phyloP scores from a whole-genome alignment of 2,797 vertebrate species.

The Cynodonichthys magdalenae region DNA sequence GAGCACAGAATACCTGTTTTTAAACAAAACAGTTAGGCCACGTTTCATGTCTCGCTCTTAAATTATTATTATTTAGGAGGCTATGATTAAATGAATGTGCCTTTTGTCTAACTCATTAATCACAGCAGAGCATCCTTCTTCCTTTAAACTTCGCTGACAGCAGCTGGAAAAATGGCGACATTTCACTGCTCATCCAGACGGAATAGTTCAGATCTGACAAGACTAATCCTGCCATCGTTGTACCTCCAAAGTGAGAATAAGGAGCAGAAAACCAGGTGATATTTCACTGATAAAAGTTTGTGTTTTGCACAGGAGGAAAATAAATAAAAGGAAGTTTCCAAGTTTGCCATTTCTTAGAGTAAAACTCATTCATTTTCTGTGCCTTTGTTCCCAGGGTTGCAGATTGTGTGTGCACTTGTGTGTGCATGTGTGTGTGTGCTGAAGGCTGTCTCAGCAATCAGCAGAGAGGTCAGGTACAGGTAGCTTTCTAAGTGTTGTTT shows the following conservation, averaged over 20 bases:
- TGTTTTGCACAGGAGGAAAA: background rate
- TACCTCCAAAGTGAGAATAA: background rate
- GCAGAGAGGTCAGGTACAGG: too few species aligned
- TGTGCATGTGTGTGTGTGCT: too few species aligned
- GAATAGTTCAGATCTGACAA: slow-evolving; percentile 4
- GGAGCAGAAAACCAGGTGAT: background rate
- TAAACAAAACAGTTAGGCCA: too few species aligned
- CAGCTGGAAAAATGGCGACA: background rate
- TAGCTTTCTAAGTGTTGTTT: too few species aligned
- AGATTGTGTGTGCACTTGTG: too few species aligned
- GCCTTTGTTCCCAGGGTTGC: too few species aligned
- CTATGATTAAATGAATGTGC: background rate
- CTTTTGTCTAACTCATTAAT: background rate
- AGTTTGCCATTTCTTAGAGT: background rate
- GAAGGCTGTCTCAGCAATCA: too few species aligned
- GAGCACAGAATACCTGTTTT: too few species aligned
- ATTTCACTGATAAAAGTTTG: background rate
- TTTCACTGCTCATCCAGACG: background rate
- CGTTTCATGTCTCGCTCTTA: too few species aligned
- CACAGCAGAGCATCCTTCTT: background rate
- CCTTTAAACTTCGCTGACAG: background rate
- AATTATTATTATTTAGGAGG: background rate
- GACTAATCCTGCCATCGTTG: background rate
- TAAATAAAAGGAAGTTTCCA: background rate
- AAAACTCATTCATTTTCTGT: background rate